Evolutionary conservation across 1,140 invertebrate genomes (phyloP).

Genomic region (Tetragnatha versicolor): DNA sequence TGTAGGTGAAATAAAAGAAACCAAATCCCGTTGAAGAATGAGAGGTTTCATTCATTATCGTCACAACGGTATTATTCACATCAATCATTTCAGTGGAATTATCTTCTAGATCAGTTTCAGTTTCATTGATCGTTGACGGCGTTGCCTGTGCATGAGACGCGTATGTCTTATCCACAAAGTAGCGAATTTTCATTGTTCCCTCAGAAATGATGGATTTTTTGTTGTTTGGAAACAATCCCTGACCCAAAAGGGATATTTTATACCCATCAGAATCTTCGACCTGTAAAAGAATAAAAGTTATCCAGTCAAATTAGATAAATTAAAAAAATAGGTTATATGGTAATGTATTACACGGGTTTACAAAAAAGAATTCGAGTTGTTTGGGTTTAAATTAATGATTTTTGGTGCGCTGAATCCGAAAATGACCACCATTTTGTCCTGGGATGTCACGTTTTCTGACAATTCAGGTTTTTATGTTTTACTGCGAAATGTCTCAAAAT

Average conservation of each 20-base stretch:
- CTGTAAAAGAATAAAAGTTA: neutral
- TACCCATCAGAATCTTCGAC: constrained; percentile 22
- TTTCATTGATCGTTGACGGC: neutral
- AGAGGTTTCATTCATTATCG: neutral
- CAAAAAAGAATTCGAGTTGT: too few relatives aligned
- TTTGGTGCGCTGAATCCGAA: too few relatives aligned
- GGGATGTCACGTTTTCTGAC: too few relatives aligned
- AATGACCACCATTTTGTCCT: too few relatives aligned
- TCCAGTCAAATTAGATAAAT: too few relatives aligned
- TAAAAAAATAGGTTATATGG: too few relatives aligned
- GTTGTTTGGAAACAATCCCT: neutral
- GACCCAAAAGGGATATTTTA: neutral
- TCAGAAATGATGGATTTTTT: constrained; percentile 27
- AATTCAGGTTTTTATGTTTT: too few relatives aligned
- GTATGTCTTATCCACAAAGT: neutral
- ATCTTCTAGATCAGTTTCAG: neutral
- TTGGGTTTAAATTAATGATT: too few relatives aligned
- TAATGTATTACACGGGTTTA: too few relatives aligned
- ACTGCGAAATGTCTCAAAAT: too few relatives aligned
- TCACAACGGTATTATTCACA: neutral
- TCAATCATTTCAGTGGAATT: neutral
- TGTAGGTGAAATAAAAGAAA: neutral
- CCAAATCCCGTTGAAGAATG: neutral
- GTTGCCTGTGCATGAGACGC: constrained; percentile 18
- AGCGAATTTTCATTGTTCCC: neutral